Conservation (phyloP, 2,113 vertebrate species). For the Ictalurus furcatus region DNA sequence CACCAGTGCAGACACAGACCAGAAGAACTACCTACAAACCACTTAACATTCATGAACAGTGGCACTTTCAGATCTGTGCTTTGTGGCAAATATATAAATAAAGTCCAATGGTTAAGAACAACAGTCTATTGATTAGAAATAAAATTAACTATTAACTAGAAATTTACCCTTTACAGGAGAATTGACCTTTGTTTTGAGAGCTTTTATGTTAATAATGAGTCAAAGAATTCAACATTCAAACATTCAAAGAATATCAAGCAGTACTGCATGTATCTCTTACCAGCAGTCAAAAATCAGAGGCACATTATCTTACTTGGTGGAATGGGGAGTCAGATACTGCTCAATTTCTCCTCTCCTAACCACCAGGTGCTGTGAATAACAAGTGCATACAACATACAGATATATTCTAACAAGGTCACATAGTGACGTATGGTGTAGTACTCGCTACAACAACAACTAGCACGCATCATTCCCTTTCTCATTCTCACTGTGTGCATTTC, state of each 20-base stretch:
- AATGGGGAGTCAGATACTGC: neutral
- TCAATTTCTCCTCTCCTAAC: neutral
- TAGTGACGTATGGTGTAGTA: neutral
- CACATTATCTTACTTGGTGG: neutral
- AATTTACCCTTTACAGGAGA: conserved; percentile 43
- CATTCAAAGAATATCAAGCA: neutral
- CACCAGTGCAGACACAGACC: neutral
- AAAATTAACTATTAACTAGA: conserved; percentile 44
- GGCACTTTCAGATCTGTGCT: conserved; percentile 35
- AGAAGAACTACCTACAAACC: conserved; percentile 27
- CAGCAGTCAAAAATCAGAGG: neutral
- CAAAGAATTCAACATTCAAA: neutral
- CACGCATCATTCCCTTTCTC: neutral
- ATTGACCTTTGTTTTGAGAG: conserved; percentile 19
- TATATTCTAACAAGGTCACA: neutral
- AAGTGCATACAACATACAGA: neutral
- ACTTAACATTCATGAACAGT: conserved; percentile 32
- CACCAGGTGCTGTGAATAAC: neutral
- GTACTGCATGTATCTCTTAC: neutral
- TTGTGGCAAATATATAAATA: conserved; percentile 51
- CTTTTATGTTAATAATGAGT: conserved; percentile 21
- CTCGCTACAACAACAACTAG: neutral
- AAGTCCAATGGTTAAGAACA: conserved; percentile 23
- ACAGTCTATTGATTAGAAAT: neutral
- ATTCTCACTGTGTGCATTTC: neutral